A percentile compares a stretch with the other conserved stretches of the same genome.
Conservation (phyloP, 2,797 vertebrate species). For the Enteromius trimaculatus region DNA sequence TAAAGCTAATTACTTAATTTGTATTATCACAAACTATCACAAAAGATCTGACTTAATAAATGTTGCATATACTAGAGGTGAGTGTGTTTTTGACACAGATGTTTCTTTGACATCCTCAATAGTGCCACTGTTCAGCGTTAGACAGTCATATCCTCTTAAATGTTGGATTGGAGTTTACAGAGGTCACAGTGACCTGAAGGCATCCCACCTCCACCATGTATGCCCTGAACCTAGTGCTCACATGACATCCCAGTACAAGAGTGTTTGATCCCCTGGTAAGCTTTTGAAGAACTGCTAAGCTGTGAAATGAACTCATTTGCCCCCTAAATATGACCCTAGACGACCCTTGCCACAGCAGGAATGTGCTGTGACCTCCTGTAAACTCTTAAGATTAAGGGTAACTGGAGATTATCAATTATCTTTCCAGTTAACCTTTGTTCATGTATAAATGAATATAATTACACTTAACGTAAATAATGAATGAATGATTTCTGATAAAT, state of each 20-base stretch:
- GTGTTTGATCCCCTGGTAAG: slow-evolving; percentile 16
- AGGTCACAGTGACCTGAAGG: slow-evolving; percentile 21
- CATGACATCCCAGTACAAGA: slow-evolving; percentile 43
- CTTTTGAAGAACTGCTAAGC: slow-evolving; percentile 1
- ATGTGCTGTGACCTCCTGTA: neutral
- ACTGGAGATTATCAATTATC: neutral
- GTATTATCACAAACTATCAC: neutral
- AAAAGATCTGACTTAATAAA: neutral
- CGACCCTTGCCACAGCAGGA: neutral
- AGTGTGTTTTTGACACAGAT: neutral
- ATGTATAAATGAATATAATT: neutral
- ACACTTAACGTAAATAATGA: neutral
- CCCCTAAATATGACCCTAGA: slow-evolving; percentile 10
- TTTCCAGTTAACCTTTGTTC: neutral
- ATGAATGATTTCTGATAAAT: neutral
- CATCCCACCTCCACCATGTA: neutral
- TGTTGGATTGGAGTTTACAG: neutral
- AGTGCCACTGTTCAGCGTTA: neutral
- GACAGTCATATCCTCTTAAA: slow-evolving; percentile 3
- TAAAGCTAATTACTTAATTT: neutral
- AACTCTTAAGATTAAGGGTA: neutral
- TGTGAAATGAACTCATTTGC: slow-evolving; percentile 27
- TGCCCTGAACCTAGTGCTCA: slow-evolving; percentile 42
- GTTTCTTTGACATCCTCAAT: neutral
- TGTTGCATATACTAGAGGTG: neutral